These are phyloP conservation scores for Pongo pygmaeus DNA, from an alignment of 2,113 vertebrate genomes.

Conservation along the genomic window DNA sequence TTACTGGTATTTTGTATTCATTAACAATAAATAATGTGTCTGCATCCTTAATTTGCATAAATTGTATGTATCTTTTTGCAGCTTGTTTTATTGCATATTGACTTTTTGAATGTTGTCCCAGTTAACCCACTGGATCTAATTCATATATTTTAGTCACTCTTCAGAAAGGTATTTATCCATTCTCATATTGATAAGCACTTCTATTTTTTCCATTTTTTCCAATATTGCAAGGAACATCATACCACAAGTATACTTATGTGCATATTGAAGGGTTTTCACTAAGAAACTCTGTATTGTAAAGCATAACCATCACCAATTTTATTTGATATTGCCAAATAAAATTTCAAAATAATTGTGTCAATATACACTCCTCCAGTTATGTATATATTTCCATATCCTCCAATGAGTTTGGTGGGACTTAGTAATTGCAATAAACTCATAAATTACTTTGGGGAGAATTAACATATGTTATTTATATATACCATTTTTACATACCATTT, in stretches of 20 bases:
- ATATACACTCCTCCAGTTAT: neutral
- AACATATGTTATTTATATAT: neutral
- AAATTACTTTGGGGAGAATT: neutral
- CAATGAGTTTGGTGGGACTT: neutral
- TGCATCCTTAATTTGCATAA: neutral
- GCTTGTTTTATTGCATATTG: neutral
- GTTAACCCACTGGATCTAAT: neutral
- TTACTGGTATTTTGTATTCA: neutral
- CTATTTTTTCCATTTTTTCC: neutral
- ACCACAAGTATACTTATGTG: neutral
- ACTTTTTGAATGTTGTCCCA: neutral
- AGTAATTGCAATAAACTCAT: neutral
- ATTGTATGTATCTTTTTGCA: neutral
- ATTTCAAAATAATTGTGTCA: neutral
- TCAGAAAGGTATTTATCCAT: neutral
- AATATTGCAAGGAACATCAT: neutral
- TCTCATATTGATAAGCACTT: neutral
- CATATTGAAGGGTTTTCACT: neutral
- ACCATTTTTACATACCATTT: neutral
- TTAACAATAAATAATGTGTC: neutral
- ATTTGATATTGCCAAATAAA: neutral
- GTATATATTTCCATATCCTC: neutral
- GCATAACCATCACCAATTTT: neutral
- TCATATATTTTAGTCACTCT: neutral
- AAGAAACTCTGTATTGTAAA: neutral